These are phyloP conservation scores for Agonopterix alstromeriana DNA, from an alignment of 2,888 invertebrate genomes.

Conservation along the genomic window DNA sequence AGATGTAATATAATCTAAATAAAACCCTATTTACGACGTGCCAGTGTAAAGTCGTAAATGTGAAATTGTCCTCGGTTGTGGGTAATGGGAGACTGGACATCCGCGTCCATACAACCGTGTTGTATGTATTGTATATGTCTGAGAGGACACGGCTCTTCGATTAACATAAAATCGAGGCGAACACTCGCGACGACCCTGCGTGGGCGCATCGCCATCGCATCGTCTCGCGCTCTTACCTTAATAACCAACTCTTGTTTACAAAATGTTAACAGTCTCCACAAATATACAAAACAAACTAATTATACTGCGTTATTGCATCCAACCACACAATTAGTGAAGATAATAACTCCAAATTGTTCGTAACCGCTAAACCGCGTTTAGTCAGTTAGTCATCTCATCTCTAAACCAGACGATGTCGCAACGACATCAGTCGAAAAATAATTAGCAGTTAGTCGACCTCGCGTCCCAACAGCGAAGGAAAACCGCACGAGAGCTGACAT, in stretches of 20 bases:
- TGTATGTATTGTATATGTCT: constrained; percentile 36
- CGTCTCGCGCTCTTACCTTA: constrained; percentile 22
- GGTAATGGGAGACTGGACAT: constrained; percentile 38
- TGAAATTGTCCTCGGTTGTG: constrained; percentile 57
- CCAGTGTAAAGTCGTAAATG: constrained; percentile 64
- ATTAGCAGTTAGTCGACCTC: constrained; percentile 66
- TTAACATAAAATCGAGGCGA: constrained; percentile 71
- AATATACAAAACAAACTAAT: constrained; percentile 18
- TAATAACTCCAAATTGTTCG: constrained; percentile 37
- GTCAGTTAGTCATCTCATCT: constrained; percentile 47
- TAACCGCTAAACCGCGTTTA: constrained; percentile 49
- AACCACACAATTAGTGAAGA: constrained; percentile 12
- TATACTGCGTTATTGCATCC: constrained; percentile 9
- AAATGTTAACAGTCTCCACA: constrained; percentile 9
- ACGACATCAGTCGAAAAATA: constrained; percentile 54
- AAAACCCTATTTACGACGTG: constrained; percentile 58
- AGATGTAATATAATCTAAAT: constrained; percentile 53
- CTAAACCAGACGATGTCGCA: constrained; percentile 46
- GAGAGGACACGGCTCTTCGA: constrained; percentile 70
- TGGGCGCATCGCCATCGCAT: constrained; percentile 52
- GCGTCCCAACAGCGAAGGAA: constrained; percentile 41
- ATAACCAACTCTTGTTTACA: constrained; percentile 7
- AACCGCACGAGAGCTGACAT: constrained; percentile 55
- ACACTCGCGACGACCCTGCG: constrained; percentile 40
- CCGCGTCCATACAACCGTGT: constrained; percentile 36